Evolutionary conservation across 1,140 invertebrate genomes (phyloP), one percentile per base, ranked within the genome.

Genomic region (Aphis craccivora): DNA sequence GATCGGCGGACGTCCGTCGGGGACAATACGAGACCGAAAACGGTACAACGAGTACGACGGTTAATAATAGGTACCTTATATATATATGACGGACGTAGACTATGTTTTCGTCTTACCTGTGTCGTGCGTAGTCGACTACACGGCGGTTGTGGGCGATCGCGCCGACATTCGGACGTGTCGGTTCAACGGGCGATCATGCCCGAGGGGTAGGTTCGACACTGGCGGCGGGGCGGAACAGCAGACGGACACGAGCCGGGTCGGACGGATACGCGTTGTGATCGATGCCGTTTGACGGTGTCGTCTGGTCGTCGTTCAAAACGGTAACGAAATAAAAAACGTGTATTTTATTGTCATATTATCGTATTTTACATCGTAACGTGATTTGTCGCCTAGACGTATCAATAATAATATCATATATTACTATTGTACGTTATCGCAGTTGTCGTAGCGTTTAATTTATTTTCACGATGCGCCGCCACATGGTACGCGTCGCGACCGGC

Each of bases 141-240:
- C 53, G 88, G 51, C 88, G 88, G 23, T 90, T 23, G 53, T 40
- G 35, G 51, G 53, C 88, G 51, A 40, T 40, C 48, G 88, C 88
- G 51, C 35, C 35, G 88, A 23, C 88, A 48, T 48, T 51, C 45
- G 87, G 87, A 35, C 60, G 5, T 30, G 30, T 14, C 60, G 60
- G n/a, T n/a, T 76, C 60, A 76, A n/a, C 60, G 60, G 60, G 30
- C 60, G 60, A 76, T 76, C 60, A 20, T 76, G 43, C n/a, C n/a
- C n/a, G 2, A 2, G 84, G 43, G 40, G 14, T 9, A 14, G 7
- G 43, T 45, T 22, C 23, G 84, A 35, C 84, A n/a, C 43, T 45
- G 22, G 25, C 84, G 45, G 45, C 45, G 11, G 45, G 23, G 30
- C 87, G 43, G 5, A 76, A 48, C 45, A 45, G 45, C 87, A 43